Evolutionary conservation across 2,888 invertebrate genomes (phyloP), one percentile per base, ranked within the genome.

Genomic region (Sinodicranocentrus sp.): DNA sequence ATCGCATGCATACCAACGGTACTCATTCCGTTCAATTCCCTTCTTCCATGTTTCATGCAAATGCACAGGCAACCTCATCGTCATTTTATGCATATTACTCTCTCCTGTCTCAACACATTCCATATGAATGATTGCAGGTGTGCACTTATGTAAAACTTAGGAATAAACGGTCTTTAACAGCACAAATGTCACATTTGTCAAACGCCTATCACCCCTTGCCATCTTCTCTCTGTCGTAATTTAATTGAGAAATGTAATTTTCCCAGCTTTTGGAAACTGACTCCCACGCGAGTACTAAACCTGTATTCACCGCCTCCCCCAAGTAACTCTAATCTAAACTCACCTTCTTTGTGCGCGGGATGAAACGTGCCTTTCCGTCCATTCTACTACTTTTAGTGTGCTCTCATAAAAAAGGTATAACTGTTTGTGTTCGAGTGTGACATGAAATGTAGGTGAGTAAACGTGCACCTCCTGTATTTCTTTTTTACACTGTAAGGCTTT

Each of bases 281-380:
- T 77, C 77, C 77, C 77, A 77, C 77, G 77, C 77, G 77, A 77
- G 44, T 67, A 67, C 77, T 77, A 67, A 63, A 61, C 59, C 33
- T 33, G 33, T 33, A 33, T 10, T 6, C 33, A 33, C n/a, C n/a
- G n/a, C n/a, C n/a, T n/a, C n/a, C n/a, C n/a, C n/a, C n/a, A n/a
- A n/a, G n/a, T n/a, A n/a, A n/a, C n/a, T 28, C 54, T 52, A 70
- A 54, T 70, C 70, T 54, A 63, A 19, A 19, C 63, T 33, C 33
- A 33, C 10, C 3, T 6, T 33, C 5, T 10, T 33, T 33, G 5
- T 10, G 10, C 33, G 33, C 3, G 33, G 33, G 3, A 33, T 44
- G 26, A 72, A 72, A 72, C 44, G 44, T 61, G 59, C 39, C 39
- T 43, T 48, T 48, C 5, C 44, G 48, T 48, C 26, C 48, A 44